Conservation (phyloP, 2,888 invertebrate genomes). For the Drosophila nigricruria region DNA sequence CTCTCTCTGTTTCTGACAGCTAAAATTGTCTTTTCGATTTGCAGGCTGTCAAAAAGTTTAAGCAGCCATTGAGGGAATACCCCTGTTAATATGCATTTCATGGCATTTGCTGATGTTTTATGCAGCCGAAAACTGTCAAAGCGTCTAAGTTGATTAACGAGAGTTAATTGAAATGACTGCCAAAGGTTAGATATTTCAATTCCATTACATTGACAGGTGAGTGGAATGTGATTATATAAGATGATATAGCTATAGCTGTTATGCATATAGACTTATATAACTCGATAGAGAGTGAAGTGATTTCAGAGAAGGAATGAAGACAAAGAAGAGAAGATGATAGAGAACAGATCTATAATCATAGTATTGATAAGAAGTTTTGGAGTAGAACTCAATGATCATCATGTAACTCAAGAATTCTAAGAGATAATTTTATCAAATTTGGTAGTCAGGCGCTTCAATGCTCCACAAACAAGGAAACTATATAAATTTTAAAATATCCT, state of each 20-base stretch:
- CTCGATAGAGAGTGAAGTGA: neutral
- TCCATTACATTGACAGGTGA: neutral
- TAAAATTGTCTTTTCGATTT: slow-evolving; percentile 81
- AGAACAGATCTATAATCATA: neutral
- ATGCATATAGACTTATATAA: neutral
- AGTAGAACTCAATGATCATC: neutral
- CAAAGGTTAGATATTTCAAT: neutral
- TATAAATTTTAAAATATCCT: neutral
- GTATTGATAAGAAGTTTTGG: neutral
- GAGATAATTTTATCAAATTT: neutral
- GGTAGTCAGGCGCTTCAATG: neutral
- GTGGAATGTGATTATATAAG: neutral
- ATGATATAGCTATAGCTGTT: neutral
- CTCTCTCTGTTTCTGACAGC: slow-evolving; percentile 69
- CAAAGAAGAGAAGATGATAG: neutral
- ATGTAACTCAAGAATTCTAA: neutral
- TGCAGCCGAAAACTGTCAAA: slow-evolving; percentile 36
- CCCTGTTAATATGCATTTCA: slow-evolving; percentile 40
- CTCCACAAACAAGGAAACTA: neutral
- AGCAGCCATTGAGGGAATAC: slow-evolving; percentile 15
- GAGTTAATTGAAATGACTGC: slow-evolving; percentile 45
- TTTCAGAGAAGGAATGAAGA: neutral
- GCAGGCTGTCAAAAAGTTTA: slow-evolving; percentile 61
- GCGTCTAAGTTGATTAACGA: slow-evolving; percentile 15
- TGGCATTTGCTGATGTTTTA: slow-evolving; percentile 15